Conservation (phyloP, 2,888 invertebrate species). For the Steinernema carpocapsae region DNA sequence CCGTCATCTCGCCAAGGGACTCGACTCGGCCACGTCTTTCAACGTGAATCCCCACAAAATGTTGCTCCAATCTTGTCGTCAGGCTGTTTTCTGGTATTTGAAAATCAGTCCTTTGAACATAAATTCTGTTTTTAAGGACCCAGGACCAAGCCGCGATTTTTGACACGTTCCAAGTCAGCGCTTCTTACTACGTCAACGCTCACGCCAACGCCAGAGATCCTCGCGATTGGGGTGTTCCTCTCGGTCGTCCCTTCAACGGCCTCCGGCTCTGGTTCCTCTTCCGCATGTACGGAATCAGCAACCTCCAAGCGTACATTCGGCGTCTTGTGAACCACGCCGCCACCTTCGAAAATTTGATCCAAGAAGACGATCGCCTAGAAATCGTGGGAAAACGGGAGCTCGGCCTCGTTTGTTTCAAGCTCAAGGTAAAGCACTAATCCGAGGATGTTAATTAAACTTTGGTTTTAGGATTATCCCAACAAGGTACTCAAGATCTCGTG, state of each 20-base stretch:
- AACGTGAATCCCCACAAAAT: constrained; percentile 48
- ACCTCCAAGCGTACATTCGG: constrained; percentile 9
- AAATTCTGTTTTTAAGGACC: background rate
- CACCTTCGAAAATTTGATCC: constrained; percentile 1
- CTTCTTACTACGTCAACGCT: background rate
- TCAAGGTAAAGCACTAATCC: constrained; percentile 12
- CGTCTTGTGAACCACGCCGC: constrained; percentile 1
- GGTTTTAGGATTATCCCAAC: background rate
- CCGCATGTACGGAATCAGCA: constrained; percentile 16
- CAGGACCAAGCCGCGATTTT: background rate
- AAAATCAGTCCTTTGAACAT: background rate
- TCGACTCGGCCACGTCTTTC: constrained; percentile 71
- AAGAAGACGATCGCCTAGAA: background rate
- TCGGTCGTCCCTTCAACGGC: constrained; percentile 5
- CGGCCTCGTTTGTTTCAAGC: constrained; percentile 14
- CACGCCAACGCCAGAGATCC: background rate
- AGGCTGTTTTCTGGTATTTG: constrained; percentile 43
- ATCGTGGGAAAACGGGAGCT: constrained; percentile 22
- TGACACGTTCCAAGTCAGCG: background rate
- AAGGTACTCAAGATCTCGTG: constrained; percentile 43
- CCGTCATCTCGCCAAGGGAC: constrained; percentile 78
- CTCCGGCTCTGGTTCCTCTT: constrained; percentile 26
- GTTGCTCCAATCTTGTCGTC: constrained; percentile 41
- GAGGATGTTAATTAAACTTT: background rate
- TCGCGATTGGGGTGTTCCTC: background rate